Evolutionary conservation across 2,113 vertebrate species (phyloP).

Genomic region (Phasianus colchicus): DNA sequence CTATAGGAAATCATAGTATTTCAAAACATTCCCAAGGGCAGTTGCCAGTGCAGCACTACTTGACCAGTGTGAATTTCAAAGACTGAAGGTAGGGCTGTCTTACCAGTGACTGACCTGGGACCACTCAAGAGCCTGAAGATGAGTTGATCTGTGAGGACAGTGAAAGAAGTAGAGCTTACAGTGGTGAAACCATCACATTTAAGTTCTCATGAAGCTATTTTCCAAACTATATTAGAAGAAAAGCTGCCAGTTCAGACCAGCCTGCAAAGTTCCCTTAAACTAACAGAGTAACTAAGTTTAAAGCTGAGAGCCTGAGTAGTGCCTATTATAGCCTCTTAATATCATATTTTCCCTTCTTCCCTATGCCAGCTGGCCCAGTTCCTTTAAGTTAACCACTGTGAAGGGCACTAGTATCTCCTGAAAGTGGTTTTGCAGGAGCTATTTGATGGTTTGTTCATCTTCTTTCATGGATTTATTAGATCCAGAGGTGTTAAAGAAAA

Average conservation of each 20-base stretch:
- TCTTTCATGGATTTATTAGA: background rate
- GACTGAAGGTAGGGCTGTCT: background rate
- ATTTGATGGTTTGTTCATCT: background rate
- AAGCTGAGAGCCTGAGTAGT: background rate
- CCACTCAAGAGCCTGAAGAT: background rate
- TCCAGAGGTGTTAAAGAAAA: background rate
- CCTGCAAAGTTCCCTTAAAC: background rate
- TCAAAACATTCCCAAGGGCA: background rate
- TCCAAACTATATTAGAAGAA: background rate
- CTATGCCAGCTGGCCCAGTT: rapidly evolving
- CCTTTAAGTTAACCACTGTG: background rate
- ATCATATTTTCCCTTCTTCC: background rate
- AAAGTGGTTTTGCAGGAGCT: background rate
- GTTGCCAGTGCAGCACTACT: background rate
- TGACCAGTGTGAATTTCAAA: background rate
- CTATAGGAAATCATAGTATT: background rate
- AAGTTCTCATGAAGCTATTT: background rate
- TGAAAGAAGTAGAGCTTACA: background rate
- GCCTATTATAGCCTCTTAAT: background rate
- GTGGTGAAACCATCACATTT: background rate
- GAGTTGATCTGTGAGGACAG: background rate
- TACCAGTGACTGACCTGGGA: background rate
- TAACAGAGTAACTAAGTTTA: background rate
- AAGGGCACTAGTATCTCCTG: background rate
- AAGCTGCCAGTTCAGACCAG: background rate